These are phyloP conservation scores for Tilapia sparmanii DNA, from an alignment of 2,113 vertebrate genomes.

Conservation along the genomic window DNA sequence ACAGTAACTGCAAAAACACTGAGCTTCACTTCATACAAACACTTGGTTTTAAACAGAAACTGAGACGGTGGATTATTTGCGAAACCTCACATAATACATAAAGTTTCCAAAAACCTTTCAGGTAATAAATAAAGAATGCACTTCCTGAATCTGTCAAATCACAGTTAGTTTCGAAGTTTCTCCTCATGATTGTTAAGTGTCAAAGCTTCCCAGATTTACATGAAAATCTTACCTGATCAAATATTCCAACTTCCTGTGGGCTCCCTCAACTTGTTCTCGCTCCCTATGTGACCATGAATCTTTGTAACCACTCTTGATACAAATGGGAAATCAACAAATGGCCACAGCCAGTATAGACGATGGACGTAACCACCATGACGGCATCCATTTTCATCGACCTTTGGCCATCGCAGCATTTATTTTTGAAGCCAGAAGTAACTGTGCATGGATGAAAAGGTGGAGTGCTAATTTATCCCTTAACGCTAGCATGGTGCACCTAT, in stretches of 20 bases:
- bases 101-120: neutral
- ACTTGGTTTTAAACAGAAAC: neutral
- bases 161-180: neutral
- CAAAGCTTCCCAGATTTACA: neutral
- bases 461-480: neutral
- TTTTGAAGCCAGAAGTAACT: neutral
- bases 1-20: neutral
- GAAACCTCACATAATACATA: neutral
- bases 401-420: neutral
- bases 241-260: neutral
- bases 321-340: neutral
- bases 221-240: neutral
- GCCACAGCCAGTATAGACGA: neutral
- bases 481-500: neutral
- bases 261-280: neutral
- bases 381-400: neutral
- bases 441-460: neutral
- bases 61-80: neutral
- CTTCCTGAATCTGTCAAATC: neutral
- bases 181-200: neutral
- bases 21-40: neutral
- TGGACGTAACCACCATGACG: neutral
- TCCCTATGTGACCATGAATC: neutral
- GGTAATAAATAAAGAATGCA: neutral
- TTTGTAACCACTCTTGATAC: neutral